These are phyloP conservation scores for Phataginus tricuspis DNA, from an alignment of 2,797 vertebrate species.

Conservation along the genomic window DNA sequence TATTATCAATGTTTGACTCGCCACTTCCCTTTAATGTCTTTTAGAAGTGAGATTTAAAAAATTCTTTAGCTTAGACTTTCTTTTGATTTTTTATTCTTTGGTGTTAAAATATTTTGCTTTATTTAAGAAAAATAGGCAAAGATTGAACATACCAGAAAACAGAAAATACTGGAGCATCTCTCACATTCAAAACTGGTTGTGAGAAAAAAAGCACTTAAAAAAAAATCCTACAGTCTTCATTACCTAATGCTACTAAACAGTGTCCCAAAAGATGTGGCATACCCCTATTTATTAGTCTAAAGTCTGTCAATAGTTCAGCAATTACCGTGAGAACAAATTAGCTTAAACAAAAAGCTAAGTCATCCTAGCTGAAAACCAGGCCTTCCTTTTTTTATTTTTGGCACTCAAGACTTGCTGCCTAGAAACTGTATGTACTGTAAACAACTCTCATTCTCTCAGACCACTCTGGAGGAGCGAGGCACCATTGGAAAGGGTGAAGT, in stretches of 20 bases:
- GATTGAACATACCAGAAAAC: neutral
- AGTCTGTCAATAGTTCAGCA: neutral
- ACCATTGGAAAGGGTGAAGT: neutral
- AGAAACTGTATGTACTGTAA: neutral
- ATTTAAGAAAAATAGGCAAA: neutral
- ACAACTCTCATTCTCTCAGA: neutral
- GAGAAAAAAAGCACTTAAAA: neutral
- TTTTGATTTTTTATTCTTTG: conserved; percentile 4
- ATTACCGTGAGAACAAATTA: conserved; percentile 30
- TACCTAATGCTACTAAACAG: neutral
- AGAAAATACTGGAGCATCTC: neutral
- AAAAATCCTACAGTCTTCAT: neutral
- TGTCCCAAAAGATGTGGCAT: neutral
- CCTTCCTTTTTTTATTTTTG: conserved; percentile 24
- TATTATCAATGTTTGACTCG: neutral
- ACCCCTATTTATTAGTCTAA: neutral
- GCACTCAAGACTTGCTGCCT: neutral
- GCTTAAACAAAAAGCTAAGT: neutral
- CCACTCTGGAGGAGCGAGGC: neutral
- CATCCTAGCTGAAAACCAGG: neutral
- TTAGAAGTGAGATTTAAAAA: neutral
- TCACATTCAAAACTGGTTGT: conserved; percentile 15
- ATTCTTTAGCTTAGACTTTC: neutral
- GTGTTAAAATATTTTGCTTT: conserved; percentile 32
- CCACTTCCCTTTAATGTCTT: neutral